These are phyloP conservation scores for Corythornis cristatus DNA, from an alignment of 2,113 vertebrate genomes.

Conservation along the genomic window DNA sequence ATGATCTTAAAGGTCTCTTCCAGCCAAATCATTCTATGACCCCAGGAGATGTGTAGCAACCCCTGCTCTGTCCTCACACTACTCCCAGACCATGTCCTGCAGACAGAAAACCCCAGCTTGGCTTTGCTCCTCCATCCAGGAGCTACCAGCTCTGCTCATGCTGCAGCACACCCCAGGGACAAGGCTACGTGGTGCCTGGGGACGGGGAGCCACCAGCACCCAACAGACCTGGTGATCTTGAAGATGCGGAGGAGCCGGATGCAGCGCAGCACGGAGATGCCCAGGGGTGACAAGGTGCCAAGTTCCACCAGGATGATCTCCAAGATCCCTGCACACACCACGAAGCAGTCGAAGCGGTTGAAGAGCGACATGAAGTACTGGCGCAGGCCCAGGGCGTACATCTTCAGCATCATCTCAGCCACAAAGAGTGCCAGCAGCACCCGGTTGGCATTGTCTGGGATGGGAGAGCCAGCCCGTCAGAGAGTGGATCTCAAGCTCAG, in stretches of 20 bases:
- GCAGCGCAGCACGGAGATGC: conserved; percentile 95
- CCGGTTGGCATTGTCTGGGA: conserved; percentile 85
- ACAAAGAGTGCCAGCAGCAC: conserved; percentile 89
- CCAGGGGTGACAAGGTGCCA: conserved; percentile 84
- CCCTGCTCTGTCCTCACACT: neutral
- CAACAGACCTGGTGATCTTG: conserved; percentile 82
- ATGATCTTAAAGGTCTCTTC: no score
- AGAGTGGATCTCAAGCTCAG: neutral
- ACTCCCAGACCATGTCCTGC: neutral
- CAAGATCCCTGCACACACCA: conserved; percentile 89
- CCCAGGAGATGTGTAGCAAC: neutral
- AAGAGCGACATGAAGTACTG: conserved; percentile 96
- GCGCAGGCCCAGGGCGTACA: conserved; percentile 90
- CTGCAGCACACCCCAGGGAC: neutral
- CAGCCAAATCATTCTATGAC: no score
- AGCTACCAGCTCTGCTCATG: neutral
- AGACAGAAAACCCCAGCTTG: neutral
- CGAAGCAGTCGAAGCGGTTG: conserved; percentile 97
- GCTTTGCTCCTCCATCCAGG: neutral
- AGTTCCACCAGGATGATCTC: conserved; percentile 88
- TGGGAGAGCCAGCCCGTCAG: neutral
- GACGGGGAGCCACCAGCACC: fast-evolving
- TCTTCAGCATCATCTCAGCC: conserved; percentile 94
- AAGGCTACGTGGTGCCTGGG: neutral
- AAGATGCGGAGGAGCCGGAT: conserved; percentile 93